Evolutionary conservation across 2,113 vertebrate species (phyloP).

Genomic region (Opisthocomus hoazin): DNA sequence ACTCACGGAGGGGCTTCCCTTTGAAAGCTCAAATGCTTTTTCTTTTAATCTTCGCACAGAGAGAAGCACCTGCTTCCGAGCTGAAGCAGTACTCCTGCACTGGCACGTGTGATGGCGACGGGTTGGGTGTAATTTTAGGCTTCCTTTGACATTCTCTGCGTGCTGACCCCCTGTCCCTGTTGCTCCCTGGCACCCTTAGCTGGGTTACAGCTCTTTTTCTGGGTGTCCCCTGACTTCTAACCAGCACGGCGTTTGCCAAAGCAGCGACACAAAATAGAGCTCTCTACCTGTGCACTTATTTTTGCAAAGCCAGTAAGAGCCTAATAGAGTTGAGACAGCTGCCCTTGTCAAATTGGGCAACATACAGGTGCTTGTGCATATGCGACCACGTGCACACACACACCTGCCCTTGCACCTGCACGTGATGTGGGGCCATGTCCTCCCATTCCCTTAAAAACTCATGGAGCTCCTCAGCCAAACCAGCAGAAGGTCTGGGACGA

Average conservation of each 20-base stretch:
- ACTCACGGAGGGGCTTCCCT: not conserved
- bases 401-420: not conserved
- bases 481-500: not conserved
- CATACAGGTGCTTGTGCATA: too few species aligned
- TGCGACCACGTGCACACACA: fast-evolving
- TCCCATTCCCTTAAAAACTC: not conserved
- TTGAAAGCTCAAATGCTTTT: not conserved
- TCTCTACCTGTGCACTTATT: not conserved
- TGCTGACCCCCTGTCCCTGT: not conserved
- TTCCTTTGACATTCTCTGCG: not conserved
- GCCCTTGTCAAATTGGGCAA: fast-evolving
- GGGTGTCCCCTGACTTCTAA: not conserved
- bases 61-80: not conserved
- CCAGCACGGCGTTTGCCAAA: not conserved
- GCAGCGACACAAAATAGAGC: not conserved
- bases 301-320: not conserved
- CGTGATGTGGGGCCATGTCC: not conserved
- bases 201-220: not conserved
- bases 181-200: not conserved
- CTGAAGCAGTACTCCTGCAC: not conserved
- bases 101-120: fast-evolving
- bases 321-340: not conserved
- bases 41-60: not conserved
- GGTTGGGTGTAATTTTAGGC: not conserved
- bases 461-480: not conserved